Evolutionary conservation across 2,888 invertebrate genomes (phyloP).

Genomic region (Ormyrus labotus): DNA sequence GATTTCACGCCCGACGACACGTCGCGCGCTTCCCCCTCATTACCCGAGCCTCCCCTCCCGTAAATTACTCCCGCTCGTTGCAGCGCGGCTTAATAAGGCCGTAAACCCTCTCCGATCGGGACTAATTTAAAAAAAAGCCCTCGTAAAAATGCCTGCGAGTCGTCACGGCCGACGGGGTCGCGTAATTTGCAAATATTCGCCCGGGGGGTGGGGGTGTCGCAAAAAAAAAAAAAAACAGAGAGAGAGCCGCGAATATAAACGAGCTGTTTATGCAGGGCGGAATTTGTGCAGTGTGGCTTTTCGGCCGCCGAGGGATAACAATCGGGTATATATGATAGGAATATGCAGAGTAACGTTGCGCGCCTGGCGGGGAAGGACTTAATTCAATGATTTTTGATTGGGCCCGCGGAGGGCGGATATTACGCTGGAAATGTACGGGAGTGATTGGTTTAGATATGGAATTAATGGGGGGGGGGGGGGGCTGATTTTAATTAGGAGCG

Average conservation of each 20-base stretch:
- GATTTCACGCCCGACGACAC: neutral
- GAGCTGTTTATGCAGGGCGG: neutral
- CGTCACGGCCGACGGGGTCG: conserved; percentile 9
- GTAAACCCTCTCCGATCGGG: conserved; percentile 7
- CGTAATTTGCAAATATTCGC: neutral
- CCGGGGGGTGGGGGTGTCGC: neutral
- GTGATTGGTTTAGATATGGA: neutral
- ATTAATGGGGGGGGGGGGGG: neutral
- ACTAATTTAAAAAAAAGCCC: conserved; percentile 19
- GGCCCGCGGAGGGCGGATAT: no score
- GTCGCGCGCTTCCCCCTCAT: neutral
- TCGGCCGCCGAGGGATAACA: neutral
- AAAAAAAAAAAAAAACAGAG: no score
- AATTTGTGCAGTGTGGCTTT: neutral
- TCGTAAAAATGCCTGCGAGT: conserved; percentile 1
- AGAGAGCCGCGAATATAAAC: conserved; percentile 15
- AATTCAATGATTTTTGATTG: neutral
- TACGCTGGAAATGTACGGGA: neutral
- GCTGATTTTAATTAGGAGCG: neutral
- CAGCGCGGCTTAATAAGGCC: neutral
- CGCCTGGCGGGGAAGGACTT: neutral
- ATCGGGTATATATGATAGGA: neutral
- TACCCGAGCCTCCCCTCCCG: neutral
- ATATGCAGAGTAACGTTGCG: neutral
- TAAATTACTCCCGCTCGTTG: neutral